These are phyloP conservation scores for Drosophila nigrodunni DNA, from an alignment of 1,140 invertebrate genomes.

Conservation along the genomic window DNA sequence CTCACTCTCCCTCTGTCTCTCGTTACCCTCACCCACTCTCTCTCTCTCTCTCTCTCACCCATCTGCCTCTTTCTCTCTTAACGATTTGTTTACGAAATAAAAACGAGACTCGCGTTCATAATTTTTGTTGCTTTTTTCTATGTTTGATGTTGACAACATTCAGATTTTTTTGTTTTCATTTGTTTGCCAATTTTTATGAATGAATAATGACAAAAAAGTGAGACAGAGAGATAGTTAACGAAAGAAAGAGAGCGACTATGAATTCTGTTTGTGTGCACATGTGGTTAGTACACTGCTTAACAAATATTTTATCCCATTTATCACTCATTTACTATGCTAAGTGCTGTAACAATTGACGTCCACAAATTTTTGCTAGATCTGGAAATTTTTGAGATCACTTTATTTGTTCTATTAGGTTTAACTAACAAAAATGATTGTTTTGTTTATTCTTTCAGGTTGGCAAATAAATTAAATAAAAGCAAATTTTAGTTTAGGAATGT, in stretches of 20 bases:
- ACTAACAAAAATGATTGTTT: too few relatives aligned
- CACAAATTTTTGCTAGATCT: neutral
- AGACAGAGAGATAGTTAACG: neutral
- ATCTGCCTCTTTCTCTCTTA: neutral
- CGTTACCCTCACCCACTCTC: neutral
- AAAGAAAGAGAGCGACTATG: neutral
- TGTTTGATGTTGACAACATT: conserved; percentile 25
- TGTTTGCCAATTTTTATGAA: conserved; percentile 28
- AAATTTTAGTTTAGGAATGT: too few relatives aligned
- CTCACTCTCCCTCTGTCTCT: neutral
- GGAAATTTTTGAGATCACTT: conserved; percentile 6
- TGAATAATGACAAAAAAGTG: conserved; percentile 15
- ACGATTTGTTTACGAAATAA: conserved; percentile 29
- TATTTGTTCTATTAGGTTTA: neutral
- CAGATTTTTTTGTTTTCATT: conserved; percentile 8
- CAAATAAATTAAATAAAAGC: too few relatives aligned
- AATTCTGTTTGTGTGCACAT: neutral
- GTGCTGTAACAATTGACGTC: conserved; percentile 7
- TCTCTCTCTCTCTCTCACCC: neutral
- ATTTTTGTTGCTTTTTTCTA: conserved; percentile 10
- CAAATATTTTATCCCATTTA: conserved; percentile 24
- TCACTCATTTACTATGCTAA: conserved; percentile 7
- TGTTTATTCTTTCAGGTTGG: too few relatives aligned
- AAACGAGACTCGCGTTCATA: conserved; percentile 8
- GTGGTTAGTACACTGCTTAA: conserved; percentile 15